Evolutionary conservation across 2,888 invertebrate species (phyloP).

Genomic region (Watsonalla binaria): DNA sequence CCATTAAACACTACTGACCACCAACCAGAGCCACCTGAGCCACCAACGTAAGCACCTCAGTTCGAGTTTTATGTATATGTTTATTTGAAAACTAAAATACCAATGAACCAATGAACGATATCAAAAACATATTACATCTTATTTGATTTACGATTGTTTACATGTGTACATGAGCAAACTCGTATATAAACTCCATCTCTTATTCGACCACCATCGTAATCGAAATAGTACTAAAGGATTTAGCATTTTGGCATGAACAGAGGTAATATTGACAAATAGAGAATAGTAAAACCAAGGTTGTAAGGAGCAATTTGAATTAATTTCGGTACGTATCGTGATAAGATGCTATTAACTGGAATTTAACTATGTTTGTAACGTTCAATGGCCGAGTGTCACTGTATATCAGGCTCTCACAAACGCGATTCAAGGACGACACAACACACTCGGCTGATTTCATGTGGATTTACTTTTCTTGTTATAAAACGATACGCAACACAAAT

Average conservation of each 20-base stretch:
- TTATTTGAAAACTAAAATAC: no score
- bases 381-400: conserved; percentile 11
- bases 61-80: no score
- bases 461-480: background rate
- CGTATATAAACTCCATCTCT: no score
- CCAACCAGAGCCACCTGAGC: no score
- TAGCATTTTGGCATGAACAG: background rate
- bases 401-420: conserved; percentile 11
- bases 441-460: background rate
- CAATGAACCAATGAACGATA: no score
- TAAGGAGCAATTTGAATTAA: conserved; percentile 23
- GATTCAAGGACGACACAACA: background rate
- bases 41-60: no score
- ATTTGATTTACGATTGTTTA: no score
- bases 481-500: background rate
- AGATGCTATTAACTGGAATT: conserved; percentile 21
- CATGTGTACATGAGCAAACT: no score
- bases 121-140: no score
- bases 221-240: background rate
- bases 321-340: conserved; percentile 24
- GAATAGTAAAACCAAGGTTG: conserved; percentile 22
- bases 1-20: no score
- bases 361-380: conserved; percentile 23
- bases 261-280: conserved; percentile 7
- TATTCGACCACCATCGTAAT: no score